Evolutionary conservation across 1,140 invertebrate species (phyloP), one percentile per base, ranked within the genome.

Genomic region (Globodera ellingtonae): DNA sequence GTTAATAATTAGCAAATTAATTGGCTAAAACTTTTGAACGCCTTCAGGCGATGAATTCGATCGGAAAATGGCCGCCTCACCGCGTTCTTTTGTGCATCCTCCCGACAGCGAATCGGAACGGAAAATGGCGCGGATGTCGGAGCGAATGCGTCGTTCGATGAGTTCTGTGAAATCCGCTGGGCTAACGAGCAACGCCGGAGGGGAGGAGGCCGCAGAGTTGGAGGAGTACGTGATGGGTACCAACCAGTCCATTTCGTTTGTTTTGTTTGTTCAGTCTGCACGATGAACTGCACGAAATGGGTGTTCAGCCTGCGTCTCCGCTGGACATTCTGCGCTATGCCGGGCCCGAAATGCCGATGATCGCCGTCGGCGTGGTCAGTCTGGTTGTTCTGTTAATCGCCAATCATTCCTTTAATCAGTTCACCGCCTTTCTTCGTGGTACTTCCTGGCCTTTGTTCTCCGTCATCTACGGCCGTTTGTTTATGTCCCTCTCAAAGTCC

Each of bases 161-260:
- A 80, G 47, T 65, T 81, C 80, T 8, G 80, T 81, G n/a, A 81
- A 72, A 65, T 81, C 79, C 13, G 72, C 47, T 10, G 69, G 56
- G 62, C 52, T 76, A 6, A 62, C 56, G 15, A 35, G 18, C 48
- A 44, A 5, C 69, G 75, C 65, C 48, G 52, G 62, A 77, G 46
- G 56, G 56, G 56, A 62, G 13, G 56, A 62, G 18, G 56, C 44
- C 10, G 83, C 75, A 35, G 18, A 79, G 46, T 65, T 84, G 56
- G 81, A 82, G 18, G 83, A 84, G 72, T 74, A 83, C 52, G 90
- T 90, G 47, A 90, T 84, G 13, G 91, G 87, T 85, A 90, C 47
- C 87, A 91, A 90, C 24, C 44, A 77, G 46, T n/a, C 13, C 13
- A 13, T 48, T 8, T 77, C 1, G 24, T 24, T 24, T 24, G 24